Conservation (phyloP, 2,113 vertebrate species). For the Laterallus jamaicensis region DNA sequence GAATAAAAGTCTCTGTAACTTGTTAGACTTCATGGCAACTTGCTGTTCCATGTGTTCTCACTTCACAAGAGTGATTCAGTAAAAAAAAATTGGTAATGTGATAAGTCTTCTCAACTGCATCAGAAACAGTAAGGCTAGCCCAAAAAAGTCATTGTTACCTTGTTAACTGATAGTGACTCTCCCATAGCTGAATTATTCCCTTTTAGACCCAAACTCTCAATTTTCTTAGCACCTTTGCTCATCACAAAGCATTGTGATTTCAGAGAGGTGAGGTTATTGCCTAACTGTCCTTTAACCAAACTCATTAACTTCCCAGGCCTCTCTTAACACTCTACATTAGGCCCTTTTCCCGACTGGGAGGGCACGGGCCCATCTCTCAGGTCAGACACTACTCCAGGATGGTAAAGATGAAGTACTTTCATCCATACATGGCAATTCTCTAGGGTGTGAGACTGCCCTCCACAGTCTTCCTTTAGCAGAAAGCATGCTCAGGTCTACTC, state of each 20-base stretch:
- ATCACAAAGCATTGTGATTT: neutral
- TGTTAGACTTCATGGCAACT: neutral
- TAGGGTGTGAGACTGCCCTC: neutral
- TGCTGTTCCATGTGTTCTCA: neutral
- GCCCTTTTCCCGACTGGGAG: neutral
- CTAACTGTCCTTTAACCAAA: neutral
- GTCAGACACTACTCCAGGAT: neutral
- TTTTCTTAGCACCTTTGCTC: neutral
- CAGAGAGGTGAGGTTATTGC: neutral
- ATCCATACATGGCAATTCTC: neutral
- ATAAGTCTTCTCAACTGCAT: neutral
- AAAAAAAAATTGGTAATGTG: neutral
- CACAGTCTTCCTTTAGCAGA: neutral
- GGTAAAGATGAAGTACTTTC: neutral
- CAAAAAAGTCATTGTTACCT: neutral
- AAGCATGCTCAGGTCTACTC: neutral
- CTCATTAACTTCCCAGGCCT: neutral
- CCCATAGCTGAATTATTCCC: neutral
- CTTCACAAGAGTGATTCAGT: neutral
- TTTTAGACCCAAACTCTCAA: neutral
- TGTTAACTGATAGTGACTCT: neutral
- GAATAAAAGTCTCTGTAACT: neutral
- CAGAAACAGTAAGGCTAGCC: neutral
- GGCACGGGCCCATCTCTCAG: neutral
- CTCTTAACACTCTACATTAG: neutral